Percentiles rank a stretch among this genome's conserved stretches.
These are phyloP conservation scores for Rattus rattus DNA, from an alignment of 2,113 vertebrate species.

Conservation along the genomic window DNA sequence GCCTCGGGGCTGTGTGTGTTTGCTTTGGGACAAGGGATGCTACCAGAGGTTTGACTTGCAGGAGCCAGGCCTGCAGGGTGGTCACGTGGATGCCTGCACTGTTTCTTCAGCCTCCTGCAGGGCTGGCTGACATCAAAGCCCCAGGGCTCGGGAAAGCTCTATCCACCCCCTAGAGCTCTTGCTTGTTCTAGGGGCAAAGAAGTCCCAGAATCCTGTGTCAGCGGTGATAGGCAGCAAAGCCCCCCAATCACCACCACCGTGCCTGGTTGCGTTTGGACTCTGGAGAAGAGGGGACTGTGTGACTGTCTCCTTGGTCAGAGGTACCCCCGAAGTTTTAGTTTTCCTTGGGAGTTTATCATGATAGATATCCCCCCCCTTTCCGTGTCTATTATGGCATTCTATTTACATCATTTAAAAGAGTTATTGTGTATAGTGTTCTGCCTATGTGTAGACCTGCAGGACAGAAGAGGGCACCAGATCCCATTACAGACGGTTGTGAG, in stretches of 20 bases:
- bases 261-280: no score
- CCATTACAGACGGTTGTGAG: no score
- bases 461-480: no score
- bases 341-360: background rate
- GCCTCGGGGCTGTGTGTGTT: background rate
- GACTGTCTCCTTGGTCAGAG: background rate
- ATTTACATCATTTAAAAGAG: no score
- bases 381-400: background rate
- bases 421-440: no score
- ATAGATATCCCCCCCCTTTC: background rate
- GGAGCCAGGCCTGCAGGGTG: background rate
- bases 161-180: background rate
- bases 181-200: background rate
- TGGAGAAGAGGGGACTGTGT: background rate
- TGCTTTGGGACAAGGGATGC: background rate
- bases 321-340: background rate
- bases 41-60: no score
- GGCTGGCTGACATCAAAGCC: background rate
- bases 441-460: no score
- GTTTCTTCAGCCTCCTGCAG: background rate
- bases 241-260: no score
- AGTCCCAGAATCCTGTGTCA: accelerated
- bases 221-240: background rate
- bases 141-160: background rate
- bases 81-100: background rate